These are phyloP conservation scores for Nephrotoma appendiculata DNA, from an alignment of 2,888 invertebrate genomes.

Conservation along the genomic window DNA sequence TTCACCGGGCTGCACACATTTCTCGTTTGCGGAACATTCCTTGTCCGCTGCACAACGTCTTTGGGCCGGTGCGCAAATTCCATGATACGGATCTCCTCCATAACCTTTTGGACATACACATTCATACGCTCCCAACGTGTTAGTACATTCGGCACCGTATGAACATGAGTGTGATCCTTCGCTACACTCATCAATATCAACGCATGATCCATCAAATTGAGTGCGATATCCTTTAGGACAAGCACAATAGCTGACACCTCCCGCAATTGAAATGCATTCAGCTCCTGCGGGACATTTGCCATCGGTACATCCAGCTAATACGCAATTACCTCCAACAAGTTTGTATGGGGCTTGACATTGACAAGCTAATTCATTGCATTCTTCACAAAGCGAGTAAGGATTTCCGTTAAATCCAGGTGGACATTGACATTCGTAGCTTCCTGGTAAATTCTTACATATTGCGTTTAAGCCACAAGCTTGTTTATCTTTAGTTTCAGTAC, in stretches of 20 bases:
- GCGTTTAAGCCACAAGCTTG: constrained; percentile 79
- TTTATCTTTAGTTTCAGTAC: constrained; percentile 55
- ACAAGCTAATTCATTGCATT: constrained; percentile 69
- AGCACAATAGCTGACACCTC: constrained; percentile 83
- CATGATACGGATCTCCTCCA: constrained; percentile 67
- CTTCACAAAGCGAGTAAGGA: constrained; percentile 74
- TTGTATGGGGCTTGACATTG: constrained; percentile 80
- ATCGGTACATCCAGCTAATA: constrained; percentile 68
- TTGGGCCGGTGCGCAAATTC: constrained; percentile 68
- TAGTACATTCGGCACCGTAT: constrained; percentile 75
- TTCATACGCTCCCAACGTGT: constrained; percentile 59
- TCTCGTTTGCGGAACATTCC: constrained; percentile 75
- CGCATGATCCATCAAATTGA: constrained; percentile 63
- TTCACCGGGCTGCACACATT: constrained; percentile 82
- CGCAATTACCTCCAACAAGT: constrained; percentile 68
- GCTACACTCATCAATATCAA: constrained; percentile 71
- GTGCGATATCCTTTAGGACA: constrained; percentile 78
- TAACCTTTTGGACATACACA: constrained; percentile 73
- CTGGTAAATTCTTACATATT: constrained; percentile 81
- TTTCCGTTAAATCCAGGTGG: constrained; percentile 79
- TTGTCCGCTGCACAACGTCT: constrained; percentile 67
- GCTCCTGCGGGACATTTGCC: constrained; percentile 75
- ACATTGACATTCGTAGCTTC: constrained; percentile 86
- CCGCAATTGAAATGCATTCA: constrained; percentile 79
- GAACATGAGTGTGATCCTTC: constrained; percentile 66